Evolutionary conservation across 2,888 invertebrate species (phyloP), one percentile per base, ranked within the genome.

Genomic region (Nematopogon swammerdamellus): DNA sequence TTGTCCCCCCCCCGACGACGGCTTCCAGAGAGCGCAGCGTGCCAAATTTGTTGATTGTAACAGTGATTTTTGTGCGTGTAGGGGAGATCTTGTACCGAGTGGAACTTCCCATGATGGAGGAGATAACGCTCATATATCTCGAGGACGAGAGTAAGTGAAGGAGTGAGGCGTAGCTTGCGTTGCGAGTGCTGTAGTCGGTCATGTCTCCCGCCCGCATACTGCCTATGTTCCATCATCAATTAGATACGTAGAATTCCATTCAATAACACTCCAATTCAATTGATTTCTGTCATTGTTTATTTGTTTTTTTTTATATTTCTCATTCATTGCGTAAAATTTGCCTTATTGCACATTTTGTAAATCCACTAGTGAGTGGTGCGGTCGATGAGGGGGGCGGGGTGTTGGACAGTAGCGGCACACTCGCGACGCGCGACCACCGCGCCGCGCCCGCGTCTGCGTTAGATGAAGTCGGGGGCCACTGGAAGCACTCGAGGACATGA

Each of bases 81-180:
- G 88, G 88, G 83, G 91, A 91, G 87, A 91, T 91, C 87, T 90
- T 91, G 88, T 91, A 89, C 85, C 90, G 91, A 84, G 91, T 91
- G 87, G 90, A 91, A 87, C 89, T 91, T 84, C 91, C 91, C 82
- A 88, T 91, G 87, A 90, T 91, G 91, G 91, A 91, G 87, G 91
- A 91, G 87, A 90, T 91, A 82, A 91, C 91, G 81, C 88, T 91
- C 85, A 91, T 91, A 84, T 91, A 91, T 89, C 88, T 91, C 89
- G 91, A 91, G 88, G 90, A 91, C 88, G 86, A 85, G 82, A 82
- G 85, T 85, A 85, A 85, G 85, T 84, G 75, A 70, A 74, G 80
- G 80, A 79, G 80, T 76, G 79, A 76, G 79, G 80, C 75, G 80
- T 84, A 84, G 83, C 84, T 84, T 84, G 85, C 83, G 84, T 36